phyloP scores from a whole-genome alignment of 2,113 vertebrate genomes.

The Varanus salvator region DNA sequence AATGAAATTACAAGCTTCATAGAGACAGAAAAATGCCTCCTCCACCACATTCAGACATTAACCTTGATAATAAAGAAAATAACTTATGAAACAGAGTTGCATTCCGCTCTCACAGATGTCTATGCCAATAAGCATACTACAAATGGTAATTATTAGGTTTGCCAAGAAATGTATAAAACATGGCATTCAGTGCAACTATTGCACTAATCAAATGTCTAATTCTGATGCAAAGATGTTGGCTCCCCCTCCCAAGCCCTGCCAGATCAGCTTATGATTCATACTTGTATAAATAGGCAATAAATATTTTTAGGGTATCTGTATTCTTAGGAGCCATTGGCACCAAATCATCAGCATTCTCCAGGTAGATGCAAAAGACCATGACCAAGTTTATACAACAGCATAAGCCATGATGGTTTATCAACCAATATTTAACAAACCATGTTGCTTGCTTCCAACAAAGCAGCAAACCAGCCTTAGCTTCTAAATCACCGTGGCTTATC shows the following conservation, averaged over 20 bases:
- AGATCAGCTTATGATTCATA: background rate
- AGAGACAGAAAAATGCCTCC: slow-evolving; percentile 20
- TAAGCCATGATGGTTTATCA: too few species aligned
- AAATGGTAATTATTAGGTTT: background rate
- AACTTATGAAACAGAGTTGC: background rate
- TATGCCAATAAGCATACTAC: background rate
- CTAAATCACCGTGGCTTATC: too few species aligned
- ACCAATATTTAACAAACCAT: too few species aligned
- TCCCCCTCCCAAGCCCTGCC: background rate
- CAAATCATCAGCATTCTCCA: background rate
- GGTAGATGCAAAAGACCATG: background rate
- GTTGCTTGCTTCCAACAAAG: too few species aligned
- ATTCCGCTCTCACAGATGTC: background rate
- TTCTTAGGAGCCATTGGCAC: background rate
- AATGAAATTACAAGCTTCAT: slow-evolving; percentile 34
- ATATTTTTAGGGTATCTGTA: background rate
- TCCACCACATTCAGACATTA: slow-evolving; percentile 5
- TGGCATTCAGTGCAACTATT: background rate
- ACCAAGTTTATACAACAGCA: too few species aligned
- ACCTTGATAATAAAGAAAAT: background rate
- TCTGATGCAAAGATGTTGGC: background rate
- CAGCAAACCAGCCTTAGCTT: too few species aligned
- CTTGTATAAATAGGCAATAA: background rate
- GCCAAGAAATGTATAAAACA: background rate
- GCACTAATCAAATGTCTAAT: background rate